phyloP scores from a whole-genome alignment of 2,113 vertebrate species.

The Halcyon senegalensis region DNA sequence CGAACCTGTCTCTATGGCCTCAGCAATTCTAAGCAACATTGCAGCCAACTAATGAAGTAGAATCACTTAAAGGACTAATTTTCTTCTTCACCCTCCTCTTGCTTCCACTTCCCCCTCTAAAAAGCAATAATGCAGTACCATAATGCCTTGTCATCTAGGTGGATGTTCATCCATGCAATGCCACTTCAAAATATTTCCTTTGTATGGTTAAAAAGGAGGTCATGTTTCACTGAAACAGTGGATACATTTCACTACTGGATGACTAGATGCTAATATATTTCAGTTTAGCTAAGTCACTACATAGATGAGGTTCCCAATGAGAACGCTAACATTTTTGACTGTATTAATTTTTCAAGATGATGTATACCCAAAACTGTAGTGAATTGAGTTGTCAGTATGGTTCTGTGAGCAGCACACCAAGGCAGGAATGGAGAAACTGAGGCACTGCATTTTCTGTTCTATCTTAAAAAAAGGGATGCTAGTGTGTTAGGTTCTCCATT shows the following conservation, averaged over 20 bases:
- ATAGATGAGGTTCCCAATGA: background rate
- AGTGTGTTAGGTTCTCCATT: background rate
- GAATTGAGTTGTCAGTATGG: background rate
- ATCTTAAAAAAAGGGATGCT: background rate
- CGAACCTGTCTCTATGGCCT: background rate
- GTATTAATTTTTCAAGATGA: background rate
- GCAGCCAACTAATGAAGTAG: background rate
- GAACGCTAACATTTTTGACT: background rate
- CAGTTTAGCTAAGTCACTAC: background rate
- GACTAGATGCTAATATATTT: background rate
- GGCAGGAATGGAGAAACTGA: background rate
- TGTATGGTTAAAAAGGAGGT: background rate
- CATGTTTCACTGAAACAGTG: background rate
- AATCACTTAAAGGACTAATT: background rate
- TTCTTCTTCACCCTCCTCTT: background rate
- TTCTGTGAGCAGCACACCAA: background rate
- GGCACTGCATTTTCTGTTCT: background rate
- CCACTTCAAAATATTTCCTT: background rate
- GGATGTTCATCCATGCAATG: background rate
- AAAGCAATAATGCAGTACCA: background rate
- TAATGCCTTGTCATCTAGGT: background rate
- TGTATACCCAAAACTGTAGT: background rate
- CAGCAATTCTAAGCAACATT: slow-evolving; percentile 1
- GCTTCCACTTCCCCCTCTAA: background rate
- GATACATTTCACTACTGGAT: background rate